phyloP scores from a whole-genome alignment of 35 echinoderm and acorn worm species.

The Lytechinus variegatus region DNA sequence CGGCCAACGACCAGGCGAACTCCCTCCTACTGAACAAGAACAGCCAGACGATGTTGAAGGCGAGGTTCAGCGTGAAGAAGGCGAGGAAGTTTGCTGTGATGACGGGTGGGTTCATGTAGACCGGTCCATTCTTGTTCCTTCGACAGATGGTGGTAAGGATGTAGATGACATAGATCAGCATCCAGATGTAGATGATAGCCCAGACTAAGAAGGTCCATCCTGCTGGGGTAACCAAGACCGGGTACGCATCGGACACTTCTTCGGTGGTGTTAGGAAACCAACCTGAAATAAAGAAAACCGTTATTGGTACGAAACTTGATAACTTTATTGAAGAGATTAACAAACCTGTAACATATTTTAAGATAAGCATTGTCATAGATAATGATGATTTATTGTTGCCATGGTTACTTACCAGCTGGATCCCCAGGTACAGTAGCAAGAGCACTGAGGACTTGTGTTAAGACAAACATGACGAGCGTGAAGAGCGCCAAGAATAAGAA shows the following conservation, averaged over 20 bases:
- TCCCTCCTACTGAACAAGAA: slow-evolving; percentile 69
- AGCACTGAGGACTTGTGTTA: slow-evolving; percentile 31
- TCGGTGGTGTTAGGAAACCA: slow-evolving; percentile 60
- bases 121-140: slow-evolving; percentile 54
- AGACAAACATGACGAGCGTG: not conserved
- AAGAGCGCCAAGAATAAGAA: slow-evolving; percentile 41
- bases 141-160: slow-evolving; percentile 65
- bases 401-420: not conserved
- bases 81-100: slow-evolving; percentile 63
- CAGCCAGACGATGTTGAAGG: slow-evolving; percentile 67
- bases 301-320: not conserved
- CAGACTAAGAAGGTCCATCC: slow-evolving; percentile 90
- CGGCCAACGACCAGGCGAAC: slow-evolving; percentile 57
- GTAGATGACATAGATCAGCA: slow-evolving; percentile 68
- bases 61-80: slow-evolving; percentile 68
- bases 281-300: slow-evolving; percentile 38
- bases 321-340: not conserved
- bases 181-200: slow-evolving; percentile 76
- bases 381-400: not conserved
- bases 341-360: not conserved
- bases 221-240: slow-evolving; percentile 71
- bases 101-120: slow-evolving; percentile 70
- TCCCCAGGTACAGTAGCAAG: slow-evolving; percentile 47
- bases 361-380: too few relatives aligned
- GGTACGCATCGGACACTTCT: slow-evolving; percentile 72